These are phyloP conservation scores for Balaeniceps rex DNA, from an alignment of 2,113 vertebrate genomes.

Conservation along the genomic window DNA sequence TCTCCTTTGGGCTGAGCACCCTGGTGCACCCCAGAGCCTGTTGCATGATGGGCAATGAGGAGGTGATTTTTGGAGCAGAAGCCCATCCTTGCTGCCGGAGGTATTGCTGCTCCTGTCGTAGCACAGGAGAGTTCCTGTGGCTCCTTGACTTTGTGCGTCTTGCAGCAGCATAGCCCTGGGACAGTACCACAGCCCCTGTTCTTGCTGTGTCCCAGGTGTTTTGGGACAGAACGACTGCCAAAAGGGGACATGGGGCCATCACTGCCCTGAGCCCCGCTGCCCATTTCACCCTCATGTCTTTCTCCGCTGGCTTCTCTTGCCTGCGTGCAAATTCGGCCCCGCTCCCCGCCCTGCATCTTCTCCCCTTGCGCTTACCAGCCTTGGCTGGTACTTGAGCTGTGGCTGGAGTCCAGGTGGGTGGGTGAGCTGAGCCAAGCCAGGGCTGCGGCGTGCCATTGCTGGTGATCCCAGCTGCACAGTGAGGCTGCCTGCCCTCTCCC, in stretches of 20 bases:
- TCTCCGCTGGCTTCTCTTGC: not conserved
- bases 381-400: not conserved
- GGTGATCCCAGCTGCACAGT: not conserved
- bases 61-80: not conserved
- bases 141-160: not conserved
- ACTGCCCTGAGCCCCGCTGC: not conserved
- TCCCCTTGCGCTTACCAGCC: not conserved
- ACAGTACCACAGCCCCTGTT: not conserved
- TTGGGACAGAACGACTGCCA: not conserved
- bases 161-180: not conserved
- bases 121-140: not conserved
- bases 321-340: not conserved
- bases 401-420: not conserved
- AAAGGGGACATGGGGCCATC: not conserved
- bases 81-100: not conserved
- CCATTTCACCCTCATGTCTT: not conserved
- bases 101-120: not conserved
- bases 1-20: not conserved
- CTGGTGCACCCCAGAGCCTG: not conserved
- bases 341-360: not conserved
- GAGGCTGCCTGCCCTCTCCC: not conserved
- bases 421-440: not conserved
- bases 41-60: not conserved
- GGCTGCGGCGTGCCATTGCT: rapidly evolving
- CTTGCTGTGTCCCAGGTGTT: not conserved